Conservation (phyloP, 2,113 vertebrate genomes). For the Daphoenositta chrysoptera region DNA sequence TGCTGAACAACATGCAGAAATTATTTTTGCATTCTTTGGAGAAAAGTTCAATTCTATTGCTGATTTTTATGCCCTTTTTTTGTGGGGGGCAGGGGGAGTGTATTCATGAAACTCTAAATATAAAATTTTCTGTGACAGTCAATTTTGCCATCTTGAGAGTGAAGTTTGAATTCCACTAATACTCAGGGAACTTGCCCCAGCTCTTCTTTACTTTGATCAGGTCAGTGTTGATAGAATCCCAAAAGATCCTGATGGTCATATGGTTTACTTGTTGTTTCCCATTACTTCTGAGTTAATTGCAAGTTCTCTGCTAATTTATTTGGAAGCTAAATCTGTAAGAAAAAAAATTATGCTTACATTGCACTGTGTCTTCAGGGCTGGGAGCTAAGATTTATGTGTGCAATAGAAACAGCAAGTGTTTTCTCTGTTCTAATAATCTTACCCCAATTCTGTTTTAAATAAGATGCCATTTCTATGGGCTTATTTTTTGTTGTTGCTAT, state of each 20-base stretch:
- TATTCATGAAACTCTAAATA: not conserved
- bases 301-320: slow-evolving; percentile 34
- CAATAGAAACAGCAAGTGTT: slow-evolving; percentile 2
- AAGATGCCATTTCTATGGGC: not conserved
- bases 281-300: slow-evolving; percentile 41
- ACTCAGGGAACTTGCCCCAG: not conserved
- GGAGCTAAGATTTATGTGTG: slow-evolving; percentile 43
- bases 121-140: not conserved
- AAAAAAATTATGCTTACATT: not conserved
- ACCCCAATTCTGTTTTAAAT: not conserved
- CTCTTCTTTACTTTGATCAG: not conserved
- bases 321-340: not conserved
- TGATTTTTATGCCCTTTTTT: not conserved
- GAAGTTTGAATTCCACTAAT: not conserved
- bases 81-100: fast-evolving
- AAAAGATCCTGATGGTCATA: not conserved
- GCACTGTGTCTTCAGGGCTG: not conserved
- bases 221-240: not conserved
- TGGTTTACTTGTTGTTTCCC: not conserved
- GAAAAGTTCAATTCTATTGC: not conserved
- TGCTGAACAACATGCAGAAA: not conserved
- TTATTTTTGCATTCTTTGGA: not conserved
- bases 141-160: not conserved
- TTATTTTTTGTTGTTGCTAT: not conserved
- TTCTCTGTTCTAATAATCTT: not conserved